Base-by-base conservation (phyloP, 2,888 invertebrate species). In the Watsonalla binaria region DNA sequence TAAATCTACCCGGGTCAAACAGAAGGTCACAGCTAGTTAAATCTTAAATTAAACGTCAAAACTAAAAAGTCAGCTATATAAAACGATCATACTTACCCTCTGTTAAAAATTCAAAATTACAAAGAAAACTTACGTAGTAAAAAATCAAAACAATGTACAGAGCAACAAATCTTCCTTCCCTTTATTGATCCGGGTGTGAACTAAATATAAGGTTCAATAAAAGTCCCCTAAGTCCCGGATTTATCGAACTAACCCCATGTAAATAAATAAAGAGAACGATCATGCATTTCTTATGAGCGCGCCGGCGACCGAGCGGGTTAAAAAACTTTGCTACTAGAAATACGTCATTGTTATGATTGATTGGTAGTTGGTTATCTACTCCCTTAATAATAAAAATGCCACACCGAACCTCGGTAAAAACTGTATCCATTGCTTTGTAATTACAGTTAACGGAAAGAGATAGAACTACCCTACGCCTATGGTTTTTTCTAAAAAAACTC, bases 141-240 rank as follows among this genome's bases (percentile, higher is more conserved):
- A 49, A 51, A 62, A 63, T 62, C 63, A 61, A 60, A 63, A 65
- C 63, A 61, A 60, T 63, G 56, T 59, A 58, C 53, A 62, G 69
- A 79, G 78, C 78, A 79, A 70, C 74, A 65, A 66, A 76, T 75
- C 61, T 78, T 80, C 74, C 76, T 76, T 78, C 75, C 73, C 65
- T 68, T 70, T 87, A 90, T 90, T 84, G 90, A 89, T 89, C 84
- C 76, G 81, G 84, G 82, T 82, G 84, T 80, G 77, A 79, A 84
- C 84, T 80, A 82, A 87, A 89, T 88, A 86, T 87, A 87, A 84
- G 84, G 84, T 88, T 82, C 88, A 86, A 90, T 89, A 88, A 88
- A 90, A 86, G 81, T 87, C 85, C 88, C 86, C 82, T 68, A 76
- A 85, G 82, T 79, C 86, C 76, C 80, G 85, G 90, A 90, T 90